These are phyloP conservation scores for Pseudochromis fuscus DNA, from an alignment of 2,797 vertebrate genomes.

Conservation along the genomic window DNA sequence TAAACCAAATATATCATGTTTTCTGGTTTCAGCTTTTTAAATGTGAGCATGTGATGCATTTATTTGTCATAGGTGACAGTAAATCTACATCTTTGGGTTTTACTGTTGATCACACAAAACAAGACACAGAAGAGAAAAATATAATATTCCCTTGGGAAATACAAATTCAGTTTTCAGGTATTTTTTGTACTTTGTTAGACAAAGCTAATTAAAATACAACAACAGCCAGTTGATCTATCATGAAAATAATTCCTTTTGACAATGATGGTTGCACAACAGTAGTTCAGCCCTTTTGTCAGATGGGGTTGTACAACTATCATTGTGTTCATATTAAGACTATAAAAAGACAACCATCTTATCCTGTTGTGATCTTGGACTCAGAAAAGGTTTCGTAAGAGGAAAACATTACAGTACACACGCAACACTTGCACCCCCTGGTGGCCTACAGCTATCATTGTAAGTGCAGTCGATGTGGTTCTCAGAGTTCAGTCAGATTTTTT, in stretches of 20 bases:
- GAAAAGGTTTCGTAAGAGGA: background rate
- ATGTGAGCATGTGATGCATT: background rate
- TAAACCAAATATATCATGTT: background rate
- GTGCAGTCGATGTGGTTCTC: too few relatives aligned
- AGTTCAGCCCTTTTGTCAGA: background rate
- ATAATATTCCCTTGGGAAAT: background rate
- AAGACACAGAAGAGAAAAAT: too few relatives aligned
- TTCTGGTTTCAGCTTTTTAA: background rate
- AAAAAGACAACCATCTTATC: background rate
- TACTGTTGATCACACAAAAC: background rate
- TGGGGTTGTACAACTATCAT: background rate
- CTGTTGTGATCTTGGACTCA: background rate
- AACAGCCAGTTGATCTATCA: background rate
- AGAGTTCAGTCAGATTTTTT: background rate
- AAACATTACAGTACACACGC: background rate
- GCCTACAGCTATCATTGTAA: background rate
- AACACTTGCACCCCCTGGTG: constrained; percentile 63
- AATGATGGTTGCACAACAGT: too few relatives aligned
- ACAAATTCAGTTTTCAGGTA: too few relatives aligned
- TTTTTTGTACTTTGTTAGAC: background rate
- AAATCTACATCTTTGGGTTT: background rate
- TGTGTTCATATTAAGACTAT: background rate
- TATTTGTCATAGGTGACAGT: background rate
- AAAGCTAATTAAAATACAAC: background rate
- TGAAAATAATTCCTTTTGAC: background rate